Conservation (phyloP, 2,888 invertebrate genomes). For the Leptopilina syphax region DNA sequence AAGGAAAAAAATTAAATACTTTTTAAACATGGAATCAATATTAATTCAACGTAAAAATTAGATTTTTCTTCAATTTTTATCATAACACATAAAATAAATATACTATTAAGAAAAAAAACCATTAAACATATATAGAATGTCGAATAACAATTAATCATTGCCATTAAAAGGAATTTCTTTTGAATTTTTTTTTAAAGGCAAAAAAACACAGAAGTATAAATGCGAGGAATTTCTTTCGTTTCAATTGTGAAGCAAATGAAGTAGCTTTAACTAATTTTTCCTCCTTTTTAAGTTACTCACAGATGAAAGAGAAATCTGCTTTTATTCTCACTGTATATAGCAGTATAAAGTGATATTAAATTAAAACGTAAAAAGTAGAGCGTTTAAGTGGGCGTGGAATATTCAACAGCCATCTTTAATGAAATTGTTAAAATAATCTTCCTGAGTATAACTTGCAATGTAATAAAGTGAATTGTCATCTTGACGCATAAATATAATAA, state of each 20-base stretch:
- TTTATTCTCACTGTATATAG: background rate
- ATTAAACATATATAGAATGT: too few relatives aligned
- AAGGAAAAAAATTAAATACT: too few relatives aligned
- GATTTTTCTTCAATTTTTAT: too few relatives aligned
- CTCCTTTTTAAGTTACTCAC: background rate
- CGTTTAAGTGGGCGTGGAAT: conserved; percentile 15
- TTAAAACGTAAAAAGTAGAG: conserved; percentile 21
- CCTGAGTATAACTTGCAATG: background rate
- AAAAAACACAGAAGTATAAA: background rate
- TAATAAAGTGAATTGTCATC: conserved; percentile 7
- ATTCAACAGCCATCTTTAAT: conserved; percentile 6
- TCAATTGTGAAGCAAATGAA: background rate
- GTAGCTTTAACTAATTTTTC: background rate
- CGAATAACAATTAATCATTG: too few relatives aligned
- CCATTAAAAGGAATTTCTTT: background rate
- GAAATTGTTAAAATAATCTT: conserved; percentile 9
- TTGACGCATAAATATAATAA: background rate
- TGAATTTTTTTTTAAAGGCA: too few relatives aligned
- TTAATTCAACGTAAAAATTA: too few relatives aligned
- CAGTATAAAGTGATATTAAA: conserved; percentile 9
- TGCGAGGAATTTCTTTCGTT: background rate
- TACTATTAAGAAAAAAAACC: too few relatives aligned
- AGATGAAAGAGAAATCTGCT: conserved; percentile 2
- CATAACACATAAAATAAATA: too few relatives aligned
- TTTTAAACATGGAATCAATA: too few relatives aligned